Conservation (phyloP, 2,888 invertebrate species). For the Gnatocerus cornutus region DNA sequence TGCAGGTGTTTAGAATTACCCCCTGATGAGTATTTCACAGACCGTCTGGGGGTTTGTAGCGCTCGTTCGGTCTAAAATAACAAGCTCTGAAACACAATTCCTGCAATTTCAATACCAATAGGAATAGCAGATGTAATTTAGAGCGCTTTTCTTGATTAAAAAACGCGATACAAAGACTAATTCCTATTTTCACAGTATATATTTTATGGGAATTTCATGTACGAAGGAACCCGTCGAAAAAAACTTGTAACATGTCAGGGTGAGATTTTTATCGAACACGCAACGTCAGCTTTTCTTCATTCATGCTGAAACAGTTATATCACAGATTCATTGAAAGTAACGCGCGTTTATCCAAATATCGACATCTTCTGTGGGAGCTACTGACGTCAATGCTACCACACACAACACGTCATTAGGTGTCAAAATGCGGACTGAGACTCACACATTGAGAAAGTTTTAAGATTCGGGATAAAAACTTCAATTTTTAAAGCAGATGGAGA, state of each 20-base stretch:
- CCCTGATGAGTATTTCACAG: slow-evolving; percentile 34
- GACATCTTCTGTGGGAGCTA: slow-evolving; percentile 12
- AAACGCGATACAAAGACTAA: slow-evolving; percentile 22
- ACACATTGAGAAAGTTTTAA: not conserved
- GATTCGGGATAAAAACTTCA: not conserved
- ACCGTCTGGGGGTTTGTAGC: slow-evolving; percentile 30
- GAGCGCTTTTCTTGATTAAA: slow-evolving; percentile 33
- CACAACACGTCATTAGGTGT: slow-evolving; percentile 22
- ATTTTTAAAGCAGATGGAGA: not conserved
- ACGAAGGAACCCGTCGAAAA: not conserved
- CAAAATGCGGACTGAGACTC: slow-evolving; percentile 2
- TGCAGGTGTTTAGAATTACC: slow-evolving; percentile 34
- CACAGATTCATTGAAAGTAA: not conserved
- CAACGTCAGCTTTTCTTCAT: slow-evolving; percentile 20
- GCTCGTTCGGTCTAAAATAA: slow-evolving; percentile 28
- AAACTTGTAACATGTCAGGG: slow-evolving; percentile 20
- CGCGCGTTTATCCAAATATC: slow-evolving; percentile 8
- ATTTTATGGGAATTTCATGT: slow-evolving; percentile 4
- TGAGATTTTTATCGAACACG: slow-evolving; percentile 32
- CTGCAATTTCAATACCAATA: slow-evolving; percentile 35
- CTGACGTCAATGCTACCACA: slow-evolving; percentile 27
- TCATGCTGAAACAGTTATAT: slow-evolving; percentile 21
- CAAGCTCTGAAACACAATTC: slow-evolving; percentile 38
- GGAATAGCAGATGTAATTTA: slow-evolving; percentile 30
- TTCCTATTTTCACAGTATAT: slow-evolving; percentile 10